Evolutionary conservation across 2,113 vertebrate genomes (phyloP), one percentile per base, ranked within the genome.

Genomic region (Struthidea cinerea): DNA sequence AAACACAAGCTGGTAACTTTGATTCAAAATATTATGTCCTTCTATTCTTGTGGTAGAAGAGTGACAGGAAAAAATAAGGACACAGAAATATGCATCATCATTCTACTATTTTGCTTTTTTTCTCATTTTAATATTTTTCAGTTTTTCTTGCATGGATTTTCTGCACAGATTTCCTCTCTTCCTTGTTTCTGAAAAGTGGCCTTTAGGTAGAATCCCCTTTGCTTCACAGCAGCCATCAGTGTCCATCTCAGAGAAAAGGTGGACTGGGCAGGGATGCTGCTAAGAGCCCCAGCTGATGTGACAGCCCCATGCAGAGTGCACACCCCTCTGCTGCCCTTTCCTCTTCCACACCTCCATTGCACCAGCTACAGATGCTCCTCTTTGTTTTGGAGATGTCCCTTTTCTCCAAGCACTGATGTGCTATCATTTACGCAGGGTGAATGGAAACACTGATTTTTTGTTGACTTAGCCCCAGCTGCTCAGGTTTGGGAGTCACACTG

Each of bases 281-380:
- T 8, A 26, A 37, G 71, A 77, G 4, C 27, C 50, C 7, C 1
- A 1, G 16, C 16, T 1, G 1, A 14, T 16, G 59, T 3, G 4
- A 50, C 47, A 65, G 41, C 16, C 60, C 47, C 52, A 21, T 0
- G 0, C 23, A 55, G 17, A n/a, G 16, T 1, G 2, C 10, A 11
- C 2, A 9, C 46, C 37, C 33, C 41, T 47, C 26, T 0, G 0
- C 33, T n/a, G 90, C 12, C 35, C 33, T 39, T 76, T 65, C 70
- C 41, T 73, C 28, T 69, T 26, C 75, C 41, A 50, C 33, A 39
- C 7, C 8, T 65, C 49, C 55, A 6, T 4, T 52, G 57, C 65
- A 70, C 0, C 1, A 68, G 42, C 47, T 70, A 21, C 41, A 27
- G 46, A n/a, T 20, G 30, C 70, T 53, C 28, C 63, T 67, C 60